Evolutionary conservation across 2,888 invertebrate species (phyloP), one percentile per base, ranked within the genome.

Genomic region (Chrysolina oricalcia): DNA sequence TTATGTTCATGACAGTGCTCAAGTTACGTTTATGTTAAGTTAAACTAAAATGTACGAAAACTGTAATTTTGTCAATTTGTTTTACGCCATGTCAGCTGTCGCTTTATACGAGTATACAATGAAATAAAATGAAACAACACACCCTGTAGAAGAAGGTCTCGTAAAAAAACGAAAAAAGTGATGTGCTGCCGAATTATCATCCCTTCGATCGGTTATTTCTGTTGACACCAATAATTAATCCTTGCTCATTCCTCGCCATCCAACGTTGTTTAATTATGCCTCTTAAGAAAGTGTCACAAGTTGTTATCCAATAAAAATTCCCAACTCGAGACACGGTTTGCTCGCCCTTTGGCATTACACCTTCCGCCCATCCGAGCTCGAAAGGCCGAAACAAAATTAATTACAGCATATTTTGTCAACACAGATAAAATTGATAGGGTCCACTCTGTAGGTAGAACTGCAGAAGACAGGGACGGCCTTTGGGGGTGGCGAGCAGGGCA

Each of bases 321-420:
- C 21, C 53, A 21, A 21, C 15, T 5, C 53, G 15, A 53, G 21
- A 53, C 53, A 53, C 23, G 53, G 53, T 35, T 13, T 59, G 35
- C 35, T 35, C n/a, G 23, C 59, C 59, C 59, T 59, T 59, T 35
- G 27, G 68, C 48, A 53, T 53, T 68, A 68, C 68, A 68, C 68
- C 68, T 68, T 40, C 40, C 17, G 50, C 59, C 59, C 59, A 17
- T 50, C 50, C 21, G 68, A 69, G 65, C 65, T 56, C 62, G 70
- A 76, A 72, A 70, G 73, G 48, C 73, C 67, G 70, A 63, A 73
- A 84, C 70, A 76, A 83, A 85, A 83, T 77, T 77, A 77, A 84
- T 75, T 83, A 84, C 83, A 84, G 72, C 83, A 84, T 80, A 81
- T 84, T 77, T 79, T 77, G 66, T 78, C 72, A 71, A 75, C 72